phyloP scores from a whole-genome alignment of 1,140 invertebrate genomes.

The Euschistus heros region DNA sequence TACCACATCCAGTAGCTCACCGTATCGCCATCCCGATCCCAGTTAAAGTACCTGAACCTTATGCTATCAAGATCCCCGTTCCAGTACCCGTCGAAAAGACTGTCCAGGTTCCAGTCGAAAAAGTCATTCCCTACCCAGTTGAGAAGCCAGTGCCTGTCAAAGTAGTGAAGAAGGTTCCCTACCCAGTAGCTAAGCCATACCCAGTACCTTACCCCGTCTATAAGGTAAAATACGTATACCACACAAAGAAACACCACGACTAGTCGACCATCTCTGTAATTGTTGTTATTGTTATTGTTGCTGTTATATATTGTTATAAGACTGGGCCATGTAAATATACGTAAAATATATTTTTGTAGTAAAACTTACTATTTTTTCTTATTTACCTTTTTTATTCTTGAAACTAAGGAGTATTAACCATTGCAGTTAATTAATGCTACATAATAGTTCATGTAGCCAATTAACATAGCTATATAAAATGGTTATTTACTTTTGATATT shows the following conservation, averaged over 20 bases:
- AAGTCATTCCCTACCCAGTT: conserved; percentile 29
- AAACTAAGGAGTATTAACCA: neutral
- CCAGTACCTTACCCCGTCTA: conserved; percentile 31
- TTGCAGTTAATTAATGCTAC: too few species aligned
- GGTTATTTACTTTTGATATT: too few species aligned
- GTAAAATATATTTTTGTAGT: conserved; percentile 8
- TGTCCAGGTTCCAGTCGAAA: conserved; percentile 30
- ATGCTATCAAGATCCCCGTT: conserved; percentile 23
- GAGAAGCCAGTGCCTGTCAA: conserved; percentile 31
- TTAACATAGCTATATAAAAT: too few species aligned
- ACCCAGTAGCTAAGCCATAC: conserved; percentile 29
- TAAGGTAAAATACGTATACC: conserved; percentile 30
- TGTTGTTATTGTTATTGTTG: neutral
- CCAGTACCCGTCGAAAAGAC: conserved; percentile 29
- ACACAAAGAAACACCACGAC: conserved; percentile 23
- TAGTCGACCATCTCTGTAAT: neutral
- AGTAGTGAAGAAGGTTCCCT: conserved; percentile 30
- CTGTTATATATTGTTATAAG: conserved; percentile 8
- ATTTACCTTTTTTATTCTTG: neutral
- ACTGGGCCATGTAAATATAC: conserved; percentile 8
- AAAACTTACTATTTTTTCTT: neutral
- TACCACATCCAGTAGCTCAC: conserved; percentile 25
- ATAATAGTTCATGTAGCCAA: too few species aligned
- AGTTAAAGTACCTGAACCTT: conserved; percentile 26
- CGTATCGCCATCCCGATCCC: conserved; percentile 28